These are phyloP conservation scores for Eudorcas thomsonii DNA, from an alignment of 2,113 vertebrate species.

Conservation along the genomic window DNA sequence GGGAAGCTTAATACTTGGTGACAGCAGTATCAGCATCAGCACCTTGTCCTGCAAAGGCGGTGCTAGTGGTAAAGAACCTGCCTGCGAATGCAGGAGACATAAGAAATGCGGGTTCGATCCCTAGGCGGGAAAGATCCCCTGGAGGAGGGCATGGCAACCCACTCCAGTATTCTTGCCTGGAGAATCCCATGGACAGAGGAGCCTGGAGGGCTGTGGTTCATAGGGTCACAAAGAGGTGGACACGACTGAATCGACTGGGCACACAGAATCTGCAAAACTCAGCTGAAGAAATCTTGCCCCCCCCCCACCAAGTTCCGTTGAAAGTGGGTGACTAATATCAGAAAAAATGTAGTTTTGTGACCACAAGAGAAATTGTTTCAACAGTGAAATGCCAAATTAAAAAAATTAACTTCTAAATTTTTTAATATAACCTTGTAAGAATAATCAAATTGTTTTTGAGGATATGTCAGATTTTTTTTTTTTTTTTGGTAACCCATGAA, in stretches of 20 bases:
- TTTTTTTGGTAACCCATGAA: background rate
- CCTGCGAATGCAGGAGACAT: background rate
- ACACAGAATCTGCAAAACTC: background rate
- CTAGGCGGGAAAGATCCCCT: background rate
- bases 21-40: background rate
- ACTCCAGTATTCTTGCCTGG: background rate
- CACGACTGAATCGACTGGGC: accelerated
- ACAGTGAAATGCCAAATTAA: background rate
- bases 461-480: background rate
- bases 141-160: background rate
- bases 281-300: background rate
- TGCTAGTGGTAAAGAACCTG: background rate
- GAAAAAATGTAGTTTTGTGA: background rate
- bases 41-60: background rate
- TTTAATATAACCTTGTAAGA: background rate
- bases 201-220: background rate
- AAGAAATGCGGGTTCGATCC: background rate
- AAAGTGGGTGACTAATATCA: background rate
- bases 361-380: background rate
- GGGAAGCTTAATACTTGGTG: background rate
- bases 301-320: background rate
- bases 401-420: background rate
- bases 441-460: background rate
- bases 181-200: background rate
- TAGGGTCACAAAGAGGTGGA: background rate